A percentile compares a stretch with the other conserved stretches of the same genome.
Evolutionary conservation across 1,140 invertebrate species (phyloP).

Genomic region (Sycophila sp.): DNA sequence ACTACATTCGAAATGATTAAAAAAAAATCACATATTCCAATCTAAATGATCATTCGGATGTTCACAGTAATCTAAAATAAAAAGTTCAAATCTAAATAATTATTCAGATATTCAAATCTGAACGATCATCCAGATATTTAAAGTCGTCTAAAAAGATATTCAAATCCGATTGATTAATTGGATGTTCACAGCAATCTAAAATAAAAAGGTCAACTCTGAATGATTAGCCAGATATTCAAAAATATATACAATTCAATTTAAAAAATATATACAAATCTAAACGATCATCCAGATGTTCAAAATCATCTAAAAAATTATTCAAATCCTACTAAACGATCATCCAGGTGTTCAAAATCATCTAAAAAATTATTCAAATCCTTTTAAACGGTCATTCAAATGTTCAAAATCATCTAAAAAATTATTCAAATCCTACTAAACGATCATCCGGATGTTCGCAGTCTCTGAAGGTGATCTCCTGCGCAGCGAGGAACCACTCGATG

Average conservation of each 20-base stretch:
- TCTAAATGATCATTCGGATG: constrained; percentile 4
- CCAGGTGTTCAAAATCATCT: neutral
- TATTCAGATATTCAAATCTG: neutral
- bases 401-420: neutral
- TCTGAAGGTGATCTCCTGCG: constrained; percentile 68
- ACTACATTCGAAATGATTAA: neutral
- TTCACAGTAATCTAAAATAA: neutral
- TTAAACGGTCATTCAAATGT: neutral
- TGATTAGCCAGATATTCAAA: too few relatives aligned
- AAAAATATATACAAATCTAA: too few relatives aligned
- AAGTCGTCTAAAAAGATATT: too few relatives aligned
- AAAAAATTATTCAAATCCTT: neutral
- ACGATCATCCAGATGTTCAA: neutral
- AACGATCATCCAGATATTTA: neutral
- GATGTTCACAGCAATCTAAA: too few relatives aligned
- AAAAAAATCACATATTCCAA: constrained; percentile 13
- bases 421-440: constrained; percentile 13
- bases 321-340: neutral
- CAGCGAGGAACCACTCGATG: constrained; percentile 65
- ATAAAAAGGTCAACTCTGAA: too few relatives aligned
- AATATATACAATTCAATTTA: too few relatives aligned
- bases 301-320: neutral
- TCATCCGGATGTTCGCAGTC: too few relatives aligned
- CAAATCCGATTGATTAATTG: too few relatives aligned
- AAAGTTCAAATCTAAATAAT: neutral